These are phyloP conservation scores for Eunapius fragilis DNA, from an alignment of 37 sponge, comb jelly and placozoan species.

Conservation along the genomic window DNA sequence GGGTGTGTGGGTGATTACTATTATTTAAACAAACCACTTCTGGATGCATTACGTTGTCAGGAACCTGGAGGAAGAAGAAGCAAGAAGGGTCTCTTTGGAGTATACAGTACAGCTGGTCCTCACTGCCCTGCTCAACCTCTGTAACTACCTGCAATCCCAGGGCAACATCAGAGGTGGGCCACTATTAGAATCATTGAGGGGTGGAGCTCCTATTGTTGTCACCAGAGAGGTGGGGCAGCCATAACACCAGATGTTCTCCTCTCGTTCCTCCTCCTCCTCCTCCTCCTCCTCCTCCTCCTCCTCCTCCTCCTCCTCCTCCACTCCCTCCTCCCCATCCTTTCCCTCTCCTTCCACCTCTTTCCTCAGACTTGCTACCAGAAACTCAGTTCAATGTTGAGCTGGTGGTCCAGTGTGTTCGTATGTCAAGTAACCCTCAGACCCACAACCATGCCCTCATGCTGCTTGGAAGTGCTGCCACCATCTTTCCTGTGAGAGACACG, in stretches of 20 bases:
- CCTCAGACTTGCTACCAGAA: constrained; percentile 58
- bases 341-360: background rate
- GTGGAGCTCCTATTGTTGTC: background rate
- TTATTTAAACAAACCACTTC: background rate
- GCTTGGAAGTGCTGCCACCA: constrained; percentile 56
- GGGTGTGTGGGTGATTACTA: background rate
- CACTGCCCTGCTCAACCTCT: constrained; percentile 29
- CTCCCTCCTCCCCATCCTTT: too few species aligned
- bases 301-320: too few species aligned
- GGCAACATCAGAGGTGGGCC: constrained; percentile 1
- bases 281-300: too few species aligned
- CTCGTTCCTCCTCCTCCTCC: too few species aligned
- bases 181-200: background rate
- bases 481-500: constrained; percentile 75
- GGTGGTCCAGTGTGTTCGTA: constrained; percentile 79
- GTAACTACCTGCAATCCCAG: constrained; percentile 17
- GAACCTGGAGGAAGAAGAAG: constrained; percentile 45
- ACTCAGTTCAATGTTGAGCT: constrained; percentile 83
- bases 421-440: constrained; percentile 69
- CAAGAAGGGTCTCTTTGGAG: constrained; percentile 22
- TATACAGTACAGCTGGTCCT: constrained; percentile 75
- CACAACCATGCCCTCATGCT: constrained; percentile 84
- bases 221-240: background rate
- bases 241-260: too few species aligned
- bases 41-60: background rate